Evolutionary conservation across 2,113 vertebrate genomes (phyloP), one percentile per base, ranked within the genome.

Genomic region (Condylura cristata): DNA sequence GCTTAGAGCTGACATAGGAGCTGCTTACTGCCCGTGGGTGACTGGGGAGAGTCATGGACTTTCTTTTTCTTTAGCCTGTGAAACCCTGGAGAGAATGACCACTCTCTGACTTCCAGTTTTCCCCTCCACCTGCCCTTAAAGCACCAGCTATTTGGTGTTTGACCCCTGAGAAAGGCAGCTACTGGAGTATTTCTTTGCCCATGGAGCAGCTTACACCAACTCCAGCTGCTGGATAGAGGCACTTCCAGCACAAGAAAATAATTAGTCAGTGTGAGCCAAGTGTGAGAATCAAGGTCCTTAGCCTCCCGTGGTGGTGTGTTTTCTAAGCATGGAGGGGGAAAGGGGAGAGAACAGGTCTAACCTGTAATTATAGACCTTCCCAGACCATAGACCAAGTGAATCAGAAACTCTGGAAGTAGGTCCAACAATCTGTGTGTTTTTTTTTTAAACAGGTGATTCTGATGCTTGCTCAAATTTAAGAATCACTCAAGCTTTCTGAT

Each of bases 381-480:
- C 14, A 89, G 71, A 85, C 51, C 60, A 60, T 2, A 79, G 68
- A 86, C 5, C 66, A 84, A 60, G 2, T 72, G 37, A 81, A 78
- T 61, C 37, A 91, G 61, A 85, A 79, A 72, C 34, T 86, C 44
- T 83, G 14, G 30, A 89, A 12, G 26, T 11, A 2, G 68, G 20
- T 7, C 8, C 58, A 92, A 20, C 8, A 65, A 58, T 66, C 16
- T 66, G 24, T 92, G 34, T 74, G 74, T 68, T 53, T 87, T 90
- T 79, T 68, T 53, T 87, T 90, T 32, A 56, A n/a, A 70, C 8
- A 66, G 39, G 18, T 37, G 17, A 91, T 82, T 89, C 76, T 53
- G n/a, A 71, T 87, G n/a, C 20, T 78, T 26, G 60, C 14, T 81
- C 58, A 90, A 48, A 82, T 86, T 83, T 72, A 84, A 94, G 66